A percentile compares a stretch with the other conserved stretches of the same genome.
Evolutionary conservation across 2,797 vertebrate genomes (phyloP).

Genomic region (Sebastes kiyomatsui): DNA sequence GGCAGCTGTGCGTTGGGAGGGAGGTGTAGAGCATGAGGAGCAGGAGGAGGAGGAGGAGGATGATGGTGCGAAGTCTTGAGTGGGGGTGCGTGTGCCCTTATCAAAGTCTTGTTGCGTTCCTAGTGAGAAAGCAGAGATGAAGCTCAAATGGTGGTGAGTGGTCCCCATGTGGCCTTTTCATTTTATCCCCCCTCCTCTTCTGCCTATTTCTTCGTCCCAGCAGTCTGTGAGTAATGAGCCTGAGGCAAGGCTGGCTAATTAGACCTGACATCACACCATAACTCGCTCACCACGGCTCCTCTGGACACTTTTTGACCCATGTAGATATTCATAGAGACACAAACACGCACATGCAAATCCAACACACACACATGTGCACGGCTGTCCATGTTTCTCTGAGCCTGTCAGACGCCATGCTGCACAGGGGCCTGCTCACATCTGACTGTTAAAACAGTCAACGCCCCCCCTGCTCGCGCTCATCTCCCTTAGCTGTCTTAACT

Average conservation of each 20-base stretch:
- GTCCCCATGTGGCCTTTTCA: slow-evolving; percentile 67
- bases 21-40: slow-evolving; percentile 3
- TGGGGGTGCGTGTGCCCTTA: slow-evolving; percentile 60
- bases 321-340: slow-evolving; percentile 38
- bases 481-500: slow-evolving; percentile 1
- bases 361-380: background rate
- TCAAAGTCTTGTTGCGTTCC: slow-evolving; percentile 62
- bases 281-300: slow-evolving; percentile 42
- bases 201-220: slow-evolving; percentile 45
- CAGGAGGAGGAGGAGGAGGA: slow-evolving; percentile 38
- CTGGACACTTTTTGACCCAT: slow-evolving; percentile 46
- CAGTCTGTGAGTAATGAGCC: slow-evolving; percentile 78
- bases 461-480: background rate
- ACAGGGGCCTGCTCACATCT: slow-evolving; percentile 8
- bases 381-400: background rate
- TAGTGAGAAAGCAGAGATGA: slow-evolving; percentile 42
- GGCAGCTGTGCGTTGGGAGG: slow-evolving; percentile 16
- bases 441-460: slow-evolving; percentile 12
- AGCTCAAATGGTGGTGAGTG: slow-evolving; percentile 46
- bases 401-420: slow-evolving; percentile 25
- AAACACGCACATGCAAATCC: background rate
- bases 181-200: background rate
- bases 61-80: slow-evolving; percentile 39
- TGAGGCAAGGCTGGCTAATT: slow-evolving; percentile 75
- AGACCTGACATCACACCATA: slow-evolving; percentile 78